Evolutionary conservation across 2,888 invertebrate genomes (phyloP), one percentile per base, ranked within the genome.

Genomic region (Amiota communis): DNA sequence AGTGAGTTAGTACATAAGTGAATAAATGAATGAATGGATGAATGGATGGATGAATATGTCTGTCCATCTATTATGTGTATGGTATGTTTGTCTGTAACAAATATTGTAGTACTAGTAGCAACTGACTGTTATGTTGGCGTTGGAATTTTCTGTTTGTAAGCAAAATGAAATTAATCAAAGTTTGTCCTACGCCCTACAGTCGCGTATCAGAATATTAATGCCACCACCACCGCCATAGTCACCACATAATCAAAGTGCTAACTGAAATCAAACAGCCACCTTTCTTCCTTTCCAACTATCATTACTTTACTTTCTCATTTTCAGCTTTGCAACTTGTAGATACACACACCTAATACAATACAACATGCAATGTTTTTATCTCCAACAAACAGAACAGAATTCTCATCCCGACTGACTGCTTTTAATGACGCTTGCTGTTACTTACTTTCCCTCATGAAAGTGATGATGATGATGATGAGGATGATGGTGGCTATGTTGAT

Each of bases 381-480:
- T 73, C 70, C 70, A 69, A 57, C 74, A 63, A 65, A 64, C 64
- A 46, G 59, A 15, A 6, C 36, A 36, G 47, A 13, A 8, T 53
- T 53, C n/a, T 53, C 53, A 13, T 6, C 13, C 9, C 53, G 53
- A 15, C 48, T 51, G 53, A 61, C 11, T 70, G 70, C 77, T 76
- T 77, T 83, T 83, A 85, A 77, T 84, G 77, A 82, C 84, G 83
- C 80, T 36, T 74, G 76, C 75, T 75, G 78, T 77, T 77, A 59
- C 80, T 77, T 80, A 74, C 67, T 76, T 81, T 78, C 15, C 17
- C 20, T 76, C 79, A 81, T 78, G 77, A 51, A 74, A 15, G 49
- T 12, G 49, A 49, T 49, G 72, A 53, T 53, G 69, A 74, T 71
- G 74, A 75, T 69, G 75, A 70, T 74, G 75, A 64, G 63, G 49